A percentile compares a stretch with the other conserved stretches of the same genome.
Evolutionary conservation across 2,797 vertebrate genomes (phyloP).

Genomic region (Iguana delicatissima): DNA sequence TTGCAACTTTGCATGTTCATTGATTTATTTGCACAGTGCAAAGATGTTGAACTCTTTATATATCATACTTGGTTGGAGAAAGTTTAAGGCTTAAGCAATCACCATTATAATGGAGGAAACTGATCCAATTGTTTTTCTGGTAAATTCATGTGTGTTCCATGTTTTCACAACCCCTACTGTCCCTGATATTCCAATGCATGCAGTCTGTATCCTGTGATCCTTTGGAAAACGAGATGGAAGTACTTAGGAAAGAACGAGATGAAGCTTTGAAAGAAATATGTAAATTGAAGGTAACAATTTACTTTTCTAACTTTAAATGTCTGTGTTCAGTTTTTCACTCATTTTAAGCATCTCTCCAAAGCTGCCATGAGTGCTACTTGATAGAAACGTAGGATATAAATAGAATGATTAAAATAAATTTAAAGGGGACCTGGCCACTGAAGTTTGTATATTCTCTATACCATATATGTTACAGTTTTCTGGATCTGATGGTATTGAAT

Average conservation of each 20-base stretch:
- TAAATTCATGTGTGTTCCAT: background rate
- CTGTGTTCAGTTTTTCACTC: background rate
- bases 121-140: background rate
- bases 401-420: constrained; percentile 5
- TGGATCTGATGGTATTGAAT: background rate
- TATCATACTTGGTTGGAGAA: background rate
- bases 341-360: constrained; percentile 12
- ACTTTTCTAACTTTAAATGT: constrained; percentile 34
- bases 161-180: background rate
- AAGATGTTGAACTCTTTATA: background rate
- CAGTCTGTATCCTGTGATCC: constrained; percentile 83
- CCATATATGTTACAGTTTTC: background rate
- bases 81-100: background rate
- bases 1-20: background rate
- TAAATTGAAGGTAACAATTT: constrained; percentile 86
- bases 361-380: too few relatives aligned
- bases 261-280: constrained; percentile 87
- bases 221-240: constrained; percentile 84
- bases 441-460: background rate
- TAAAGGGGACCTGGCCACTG: too few relatives aligned
- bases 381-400: background rate
- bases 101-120: background rate
- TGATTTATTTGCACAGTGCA: background rate
- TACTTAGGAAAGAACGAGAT: constrained; percentile 86
- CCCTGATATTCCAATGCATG: constrained; percentile 41